Percentiles rank a stretch among this genome's conserved stretches.
Conservation (phyloP, 2,888 invertebrate genomes). For the Campoletis raptor region DNA sequence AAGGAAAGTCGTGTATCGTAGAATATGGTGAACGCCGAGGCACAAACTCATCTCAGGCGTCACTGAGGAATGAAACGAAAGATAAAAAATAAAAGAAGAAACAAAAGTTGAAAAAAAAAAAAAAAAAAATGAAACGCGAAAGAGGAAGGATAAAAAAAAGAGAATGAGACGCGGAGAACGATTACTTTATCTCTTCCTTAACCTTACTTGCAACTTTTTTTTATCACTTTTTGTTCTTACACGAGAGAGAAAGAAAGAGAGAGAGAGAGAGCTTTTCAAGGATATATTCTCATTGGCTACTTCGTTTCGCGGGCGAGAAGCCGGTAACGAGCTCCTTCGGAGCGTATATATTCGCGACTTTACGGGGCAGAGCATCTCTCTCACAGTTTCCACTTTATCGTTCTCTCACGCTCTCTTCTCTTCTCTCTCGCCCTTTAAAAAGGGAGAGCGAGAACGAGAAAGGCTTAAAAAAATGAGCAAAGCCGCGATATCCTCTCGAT, state of each 20-base stretch:
- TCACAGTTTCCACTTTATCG: constrained; percentile 44
- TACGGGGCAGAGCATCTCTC: constrained; percentile 53
- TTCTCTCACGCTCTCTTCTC: constrained; percentile 25
- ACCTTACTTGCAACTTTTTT: constrained; percentile 21
- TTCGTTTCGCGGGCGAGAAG: constrained; percentile 62
- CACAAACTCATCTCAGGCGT: constrained; percentile 2
- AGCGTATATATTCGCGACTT: constrained; percentile 66
- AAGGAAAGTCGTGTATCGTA: neutral
- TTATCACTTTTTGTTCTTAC: constrained; percentile 27
- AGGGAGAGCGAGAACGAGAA: constrained; percentile 10
- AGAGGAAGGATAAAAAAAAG: constrained; percentile 43
- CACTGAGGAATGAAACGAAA: neutral
- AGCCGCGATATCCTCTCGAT: constrained; percentile 62
- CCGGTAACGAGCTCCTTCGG: constrained; percentile 65
- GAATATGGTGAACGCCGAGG: neutral
- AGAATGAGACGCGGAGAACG: constrained; percentile 48
- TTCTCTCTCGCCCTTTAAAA: neutral
- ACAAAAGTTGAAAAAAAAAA: constrained; percentile 10
- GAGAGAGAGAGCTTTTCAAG: constrained; percentile 54
- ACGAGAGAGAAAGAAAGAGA: constrained; percentile 17
- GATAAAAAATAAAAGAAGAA: neutral
- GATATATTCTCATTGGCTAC: constrained; percentile 65
- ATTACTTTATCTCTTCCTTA: constrained; percentile 55
- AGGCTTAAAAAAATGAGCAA: constrained; percentile 33
- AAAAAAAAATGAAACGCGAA: constrained; percentile 11